Conservation (phyloP, 2,888 invertebrate species). For the Strigamia transsilvanica region DNA sequence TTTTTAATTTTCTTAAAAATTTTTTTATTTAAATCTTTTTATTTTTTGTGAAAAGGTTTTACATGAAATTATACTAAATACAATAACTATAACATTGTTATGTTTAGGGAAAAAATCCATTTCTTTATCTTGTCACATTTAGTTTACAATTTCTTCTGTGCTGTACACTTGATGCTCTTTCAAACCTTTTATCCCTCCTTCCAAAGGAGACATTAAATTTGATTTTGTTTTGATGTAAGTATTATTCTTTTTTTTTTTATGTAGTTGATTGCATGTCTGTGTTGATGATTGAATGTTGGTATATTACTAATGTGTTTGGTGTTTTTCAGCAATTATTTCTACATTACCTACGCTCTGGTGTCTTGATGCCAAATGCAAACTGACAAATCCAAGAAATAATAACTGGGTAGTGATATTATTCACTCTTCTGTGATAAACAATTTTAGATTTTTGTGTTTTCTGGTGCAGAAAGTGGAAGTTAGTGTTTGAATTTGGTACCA, state of each 20-base stretch:
- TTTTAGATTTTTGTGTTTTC: too few species aligned
- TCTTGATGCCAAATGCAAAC: too few species aligned
- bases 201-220: neutral
- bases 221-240: neutral
- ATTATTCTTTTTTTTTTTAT: neutral
- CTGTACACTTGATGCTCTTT: constrained; percentile 1
- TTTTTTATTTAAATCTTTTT: too few species aligned
- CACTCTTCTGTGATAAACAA: too few species aligned
- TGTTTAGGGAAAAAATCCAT: neutral
- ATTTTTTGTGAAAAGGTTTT: too few species aligned
- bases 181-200: neutral
- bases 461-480: too few species aligned
- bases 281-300: neutral
- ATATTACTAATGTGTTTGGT: neutral
- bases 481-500: too few species aligned
- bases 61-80: neutral
- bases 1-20: neutral
- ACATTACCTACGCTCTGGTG: too few species aligned
- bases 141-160: constrained; percentile 2
- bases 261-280: neutral
- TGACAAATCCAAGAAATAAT: too few species aligned
- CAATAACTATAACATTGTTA: neutral
- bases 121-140: constrained; percentile 1
- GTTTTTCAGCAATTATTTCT: too few species aligned
- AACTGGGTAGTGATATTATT: too few species aligned